Evolutionary conservation across 2,113 vertebrate species (phyloP).

Genomic region (Numenius arquata): DNA sequence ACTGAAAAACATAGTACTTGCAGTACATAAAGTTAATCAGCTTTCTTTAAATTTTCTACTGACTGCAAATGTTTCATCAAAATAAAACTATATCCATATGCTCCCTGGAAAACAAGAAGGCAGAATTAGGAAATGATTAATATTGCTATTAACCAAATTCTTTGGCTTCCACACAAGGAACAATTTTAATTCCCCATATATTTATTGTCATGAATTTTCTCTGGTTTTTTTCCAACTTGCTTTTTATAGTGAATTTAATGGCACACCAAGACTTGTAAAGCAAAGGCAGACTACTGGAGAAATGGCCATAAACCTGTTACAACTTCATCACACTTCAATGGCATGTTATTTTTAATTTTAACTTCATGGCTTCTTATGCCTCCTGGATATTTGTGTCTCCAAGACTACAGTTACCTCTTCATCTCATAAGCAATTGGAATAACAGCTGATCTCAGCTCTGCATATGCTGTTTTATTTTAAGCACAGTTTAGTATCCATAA

Average conservation of each 20-base stretch:
- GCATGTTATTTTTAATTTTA: conserved; percentile 21
- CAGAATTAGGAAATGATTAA: conserved; percentile 24
- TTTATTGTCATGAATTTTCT: conserved; percentile 8
- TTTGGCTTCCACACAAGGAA: background rate
- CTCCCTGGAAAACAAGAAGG: background rate
- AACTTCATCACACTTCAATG: conserved; percentile 9
- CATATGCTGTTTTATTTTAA: conserved; percentile 18
- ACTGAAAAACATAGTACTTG: background rate
- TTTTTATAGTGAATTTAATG: conserved; percentile 10
- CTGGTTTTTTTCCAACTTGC: background rate
- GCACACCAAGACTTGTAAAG: background rate
- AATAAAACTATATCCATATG: background rate
- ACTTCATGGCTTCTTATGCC: background rate
- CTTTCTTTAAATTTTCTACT: conserved; percentile 10
- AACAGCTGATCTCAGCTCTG: background rate
- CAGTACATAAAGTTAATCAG: background rate
- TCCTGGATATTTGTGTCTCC: background rate
- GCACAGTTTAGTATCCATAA: background rate
- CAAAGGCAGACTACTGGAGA: background rate
- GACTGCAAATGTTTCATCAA: background rate
- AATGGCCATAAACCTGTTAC: conserved; percentile 2
- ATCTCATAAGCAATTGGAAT: background rate
- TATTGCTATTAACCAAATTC: conserved; percentile 10
- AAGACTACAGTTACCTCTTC: background rate
- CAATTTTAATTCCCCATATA: background rate